These are phyloP conservation scores for Acromyrmex echinatior DNA, from an alignment of 1,140 invertebrate species.

Conservation along the genomic window DNA sequence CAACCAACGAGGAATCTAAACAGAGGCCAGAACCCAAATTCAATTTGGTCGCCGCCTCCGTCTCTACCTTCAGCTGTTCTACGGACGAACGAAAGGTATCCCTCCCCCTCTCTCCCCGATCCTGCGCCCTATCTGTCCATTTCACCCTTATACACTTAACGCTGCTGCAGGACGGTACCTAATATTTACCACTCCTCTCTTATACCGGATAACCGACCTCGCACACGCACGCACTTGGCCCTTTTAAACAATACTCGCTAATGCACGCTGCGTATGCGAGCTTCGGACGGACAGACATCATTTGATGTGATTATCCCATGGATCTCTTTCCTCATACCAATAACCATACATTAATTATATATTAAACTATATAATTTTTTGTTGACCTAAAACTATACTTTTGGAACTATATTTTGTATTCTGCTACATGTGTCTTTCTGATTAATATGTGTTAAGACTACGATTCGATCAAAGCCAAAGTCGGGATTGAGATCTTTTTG, in stretches of 20 bases:
- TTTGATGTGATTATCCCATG: constrained; percentile 13
- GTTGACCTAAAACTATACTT: neutral
- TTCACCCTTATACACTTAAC: constrained; percentile 77
- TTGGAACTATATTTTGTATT: too few relatives aligned
- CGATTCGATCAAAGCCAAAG: neutral
- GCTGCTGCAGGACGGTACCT: constrained; percentile 77
- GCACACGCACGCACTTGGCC: constrained; percentile 53
- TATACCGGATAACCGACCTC: constrained; percentile 76
- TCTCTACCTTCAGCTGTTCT: constrained; percentile 83
- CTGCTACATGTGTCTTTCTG: too few relatives aligned
- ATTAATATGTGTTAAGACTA: too few relatives aligned
- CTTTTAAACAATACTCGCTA: constrained; percentile 72
- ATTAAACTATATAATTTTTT: constrained; percentile 5
- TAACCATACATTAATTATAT: neutral
- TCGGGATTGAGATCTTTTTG: neutral
- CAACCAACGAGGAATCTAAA: constrained; percentile 89
- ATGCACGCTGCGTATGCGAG: constrained; percentile 48
- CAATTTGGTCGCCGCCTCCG: constrained; percentile 87
- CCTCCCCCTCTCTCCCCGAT: constrained; percentile 53
- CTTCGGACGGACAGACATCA: neutral
- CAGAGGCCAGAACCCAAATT: constrained; percentile 88
- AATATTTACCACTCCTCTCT: constrained; percentile 82
- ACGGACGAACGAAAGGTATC: constrained; percentile 84
- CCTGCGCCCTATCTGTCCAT: constrained; percentile 72
- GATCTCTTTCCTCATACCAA: neutral